phyloP scores from a whole-genome alignment of 2,113 vertebrate genomes.

The Cottus gobio region DNA sequence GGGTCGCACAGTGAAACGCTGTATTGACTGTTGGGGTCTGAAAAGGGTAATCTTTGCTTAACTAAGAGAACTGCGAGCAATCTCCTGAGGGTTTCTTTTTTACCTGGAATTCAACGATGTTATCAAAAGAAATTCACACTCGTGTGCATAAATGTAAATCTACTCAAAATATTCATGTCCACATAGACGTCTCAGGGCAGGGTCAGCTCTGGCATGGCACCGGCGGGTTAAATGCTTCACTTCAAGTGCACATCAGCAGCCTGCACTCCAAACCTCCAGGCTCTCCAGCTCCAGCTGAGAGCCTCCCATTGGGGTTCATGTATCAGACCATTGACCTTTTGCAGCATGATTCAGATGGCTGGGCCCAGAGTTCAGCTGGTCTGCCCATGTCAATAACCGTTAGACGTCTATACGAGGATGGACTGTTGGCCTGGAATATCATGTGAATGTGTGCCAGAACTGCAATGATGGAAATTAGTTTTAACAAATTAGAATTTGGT shows the following conservation, averaged over 20 bases:
- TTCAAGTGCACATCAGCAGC: slow-evolving; percentile 64
- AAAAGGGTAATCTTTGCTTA: slow-evolving; percentile 25
- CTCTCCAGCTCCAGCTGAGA: slow-evolving; percentile 51
- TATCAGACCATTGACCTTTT: slow-evolving; percentile 65
- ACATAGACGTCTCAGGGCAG: slow-evolving; percentile 31
- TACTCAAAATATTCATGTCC: slow-evolving; percentile 35
- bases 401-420: slow-evolving; percentile 34
- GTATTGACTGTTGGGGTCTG: slow-evolving; percentile 34
- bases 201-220: slow-evolving; percentile 17
- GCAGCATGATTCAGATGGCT: slow-evolving; percentile 42
- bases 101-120: slow-evolving; percentile 27
- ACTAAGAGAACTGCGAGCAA: slow-evolving; percentile 1
- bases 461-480: slow-evolving; percentile 11
- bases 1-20: neutral
- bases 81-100: neutral
- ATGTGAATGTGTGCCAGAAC: slow-evolving; percentile 12
- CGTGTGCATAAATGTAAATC: slow-evolving; percentile 37
- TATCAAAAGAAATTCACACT: neutral
- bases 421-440: slow-evolving; percentile 17
- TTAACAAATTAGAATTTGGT: slow-evolving; percentile 10
- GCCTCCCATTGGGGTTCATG: slow-evolving; percentile 46
- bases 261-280: slow-evolving; percentile 29
- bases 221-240: slow-evolving; percentile 58
- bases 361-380: slow-evolving; percentile 45
- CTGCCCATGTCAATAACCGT: slow-evolving; percentile 46